These are phyloP conservation scores for Noctua pronuba DNA, from an alignment of 2,888 invertebrate species.

Conservation along the genomic window DNA sequence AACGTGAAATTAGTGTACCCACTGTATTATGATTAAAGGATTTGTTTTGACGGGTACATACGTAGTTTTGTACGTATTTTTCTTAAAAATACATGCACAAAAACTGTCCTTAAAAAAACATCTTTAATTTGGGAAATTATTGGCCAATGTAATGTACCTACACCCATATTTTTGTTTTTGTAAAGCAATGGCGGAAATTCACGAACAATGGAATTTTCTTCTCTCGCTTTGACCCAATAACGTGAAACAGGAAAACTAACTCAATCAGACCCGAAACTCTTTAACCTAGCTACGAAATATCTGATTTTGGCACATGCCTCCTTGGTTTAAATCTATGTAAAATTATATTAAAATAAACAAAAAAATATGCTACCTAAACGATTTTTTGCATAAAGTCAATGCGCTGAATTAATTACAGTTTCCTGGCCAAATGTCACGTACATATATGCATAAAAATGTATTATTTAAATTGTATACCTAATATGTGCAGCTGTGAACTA, in stretches of 20 bases:
- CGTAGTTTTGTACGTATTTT: neutral
- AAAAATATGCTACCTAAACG: neutral
- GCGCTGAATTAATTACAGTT: slow-evolving; percentile 11
- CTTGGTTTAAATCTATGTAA: slow-evolving; percentile 12
- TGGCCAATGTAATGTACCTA: neutral
- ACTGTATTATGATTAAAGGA: neutral
- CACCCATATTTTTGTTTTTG: neutral
- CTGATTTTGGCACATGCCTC: neutral
- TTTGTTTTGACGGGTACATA: neutral
- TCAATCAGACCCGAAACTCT: neutral
- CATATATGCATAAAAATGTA: slow-evolving; percentile 3
- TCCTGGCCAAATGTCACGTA: slow-evolving; percentile 6
- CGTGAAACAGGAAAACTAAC: neutral
- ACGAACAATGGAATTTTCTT: neutral
- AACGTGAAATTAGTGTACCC: neutral
- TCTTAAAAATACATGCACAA: neutral
- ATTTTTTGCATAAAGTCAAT: slow-evolving; percentile 16
- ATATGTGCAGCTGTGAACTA: slow-evolving; percentile 8
- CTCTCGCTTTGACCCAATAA: neutral
- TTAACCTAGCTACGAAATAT: neutral
- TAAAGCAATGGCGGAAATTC: neutral
- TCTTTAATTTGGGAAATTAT: neutral
- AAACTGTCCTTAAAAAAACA: neutral
- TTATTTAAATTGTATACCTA: neutral
- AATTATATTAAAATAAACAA: neutral